Evolutionary conservation across 1,140 invertebrate genomes (phyloP).

Genomic region (Telenomus remus): DNA sequence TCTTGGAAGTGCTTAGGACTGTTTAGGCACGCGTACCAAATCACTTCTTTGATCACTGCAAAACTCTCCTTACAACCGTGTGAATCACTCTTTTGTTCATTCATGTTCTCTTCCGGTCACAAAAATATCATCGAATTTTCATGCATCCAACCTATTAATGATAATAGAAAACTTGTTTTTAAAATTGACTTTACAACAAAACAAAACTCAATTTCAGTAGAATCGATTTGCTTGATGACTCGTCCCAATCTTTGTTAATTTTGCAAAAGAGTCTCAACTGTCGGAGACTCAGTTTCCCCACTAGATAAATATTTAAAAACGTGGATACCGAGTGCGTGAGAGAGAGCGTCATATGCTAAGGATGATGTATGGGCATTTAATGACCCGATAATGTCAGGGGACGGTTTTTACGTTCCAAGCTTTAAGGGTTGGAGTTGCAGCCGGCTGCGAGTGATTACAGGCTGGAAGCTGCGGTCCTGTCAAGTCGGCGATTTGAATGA

Average conservation of each 20-base stretch:
- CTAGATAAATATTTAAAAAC: slow-evolving; percentile 44
- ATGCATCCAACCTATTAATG: neutral
- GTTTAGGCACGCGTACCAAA: slow-evolving; percentile 9
- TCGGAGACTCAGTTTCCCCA: slow-evolving; percentile 10
- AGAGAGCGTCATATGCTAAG: slow-evolving; percentile 45
- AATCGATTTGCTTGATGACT: too few relatives aligned
- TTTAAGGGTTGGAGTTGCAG: slow-evolving; percentile 48
- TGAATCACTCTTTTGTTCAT: slow-evolving; percentile 20
- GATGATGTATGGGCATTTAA: slow-evolving; percentile 67
- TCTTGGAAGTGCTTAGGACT: slow-evolving; percentile 50
- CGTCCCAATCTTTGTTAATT: neutral
- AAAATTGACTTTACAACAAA: neutral
- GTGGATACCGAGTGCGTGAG: slow-evolving; percentile 17
- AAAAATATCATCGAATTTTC: neutral
- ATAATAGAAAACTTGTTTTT: too few relatives aligned
- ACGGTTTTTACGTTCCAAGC: slow-evolving; percentile 53
- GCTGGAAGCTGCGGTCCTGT: slow-evolving; percentile 43
- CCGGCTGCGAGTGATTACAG: slow-evolving; percentile 50
- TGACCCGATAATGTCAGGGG: slow-evolving; percentile 59
- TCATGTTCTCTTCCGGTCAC: slow-evolving; percentile 4
- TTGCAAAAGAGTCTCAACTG: slow-evolving; percentile 2
- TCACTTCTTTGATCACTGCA: slow-evolving; percentile 19
- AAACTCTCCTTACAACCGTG: slow-evolving; percentile 3
- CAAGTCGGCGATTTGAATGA: slow-evolving; percentile 44
- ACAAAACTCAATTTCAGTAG: too few relatives aligned